phyloP scores from a whole-genome alignment of 2,797 vertebrate genomes.

The Antennarius maculatus region DNA sequence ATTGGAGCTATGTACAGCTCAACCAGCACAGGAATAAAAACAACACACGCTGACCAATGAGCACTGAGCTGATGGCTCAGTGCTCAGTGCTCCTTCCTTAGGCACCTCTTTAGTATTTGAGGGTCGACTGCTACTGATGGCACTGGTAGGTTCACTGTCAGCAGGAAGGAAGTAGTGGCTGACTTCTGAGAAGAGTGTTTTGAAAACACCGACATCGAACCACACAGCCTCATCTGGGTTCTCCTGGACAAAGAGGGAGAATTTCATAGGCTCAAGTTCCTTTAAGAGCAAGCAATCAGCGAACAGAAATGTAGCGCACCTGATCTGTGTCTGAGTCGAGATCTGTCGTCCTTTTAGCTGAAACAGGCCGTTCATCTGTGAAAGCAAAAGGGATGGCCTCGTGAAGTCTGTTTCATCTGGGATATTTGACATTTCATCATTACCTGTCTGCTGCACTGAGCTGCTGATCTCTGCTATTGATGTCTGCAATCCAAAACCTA shows the following conservation, averaged over 20 bases:
- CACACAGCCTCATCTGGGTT: conserved; percentile 79
- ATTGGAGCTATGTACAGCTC: no score
- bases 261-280: background rate
- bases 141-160: conserved; percentile 75
- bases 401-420: background rate
- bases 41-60: background rate
- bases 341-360: conserved; percentile 20
- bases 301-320: conserved; percentile 35
- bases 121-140: conserved; percentile 30
- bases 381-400: background rate
- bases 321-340: conserved; percentile 29
- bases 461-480: conserved; percentile 22
- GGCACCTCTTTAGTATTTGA: conserved; percentile 66
- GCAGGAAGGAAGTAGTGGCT: conserved; percentile 89
- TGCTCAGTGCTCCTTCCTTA: no score
- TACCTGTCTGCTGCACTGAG: conserved; percentile 55
- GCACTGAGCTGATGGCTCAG: background rate
- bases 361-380: conserved; percentile 34
- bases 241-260: conserved; percentile 52
- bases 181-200: conserved; percentile 89
- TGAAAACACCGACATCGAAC: conserved; percentile 95
- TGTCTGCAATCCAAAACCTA: conserved; percentile 35
- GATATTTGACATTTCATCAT: background rate
- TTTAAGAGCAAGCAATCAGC: background rate
- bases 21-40: background rate